Base-by-base conservation (phyloP, 1,140 invertebrate species). In the Anastrepha obliqua region DNA sequence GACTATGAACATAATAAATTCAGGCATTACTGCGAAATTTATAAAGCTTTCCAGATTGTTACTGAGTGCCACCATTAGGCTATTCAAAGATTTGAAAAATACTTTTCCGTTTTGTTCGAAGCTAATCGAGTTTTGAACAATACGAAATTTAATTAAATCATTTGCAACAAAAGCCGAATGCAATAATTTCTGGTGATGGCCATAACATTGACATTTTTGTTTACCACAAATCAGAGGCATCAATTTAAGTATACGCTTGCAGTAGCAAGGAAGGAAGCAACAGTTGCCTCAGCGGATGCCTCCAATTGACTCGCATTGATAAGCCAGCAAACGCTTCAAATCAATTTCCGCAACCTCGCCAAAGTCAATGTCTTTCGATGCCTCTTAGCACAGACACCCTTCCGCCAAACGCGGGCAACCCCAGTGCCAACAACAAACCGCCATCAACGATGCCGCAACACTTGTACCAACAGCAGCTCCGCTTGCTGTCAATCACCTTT, bases 401-500 rank as follows among this genome's bases (percentile, higher is more conserved):
- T 3, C 4, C 60, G 15, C 11, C 15, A 17, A 55, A 55, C 6
- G 51, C 0, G 74, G 29, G 47, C 74, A 20, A 81, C 74, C 74
- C 74, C 74, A 81, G n/a, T 51, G 51, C 47, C 15, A 11, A 81
- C 9, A 3, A 17, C 55, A 58, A 81, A 20, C 47, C 74, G 44
- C 74, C 44, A 74, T 17, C 11, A 74, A 51, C 74, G 4, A 55
- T 39, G 47, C n/a, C 2, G 47, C 17, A 20, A 55, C 74, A 81
- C 47, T 20, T 55, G 47, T 13, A 51, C 13, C 60, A 62, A 62
- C 2, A 62, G 13, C n/a, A 62, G 13, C 13, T 17, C 74, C 47
- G 74, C 39, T 42, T 3, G 58, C 85, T 62, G 85, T 86, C 85
- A 86, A 86, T 86, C 85, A 86, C 85, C 85, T 62, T 62, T 62